Conservation (phyloP, 2,113 vertebrate genomes). For the Pionites leucogaster region DNA sequence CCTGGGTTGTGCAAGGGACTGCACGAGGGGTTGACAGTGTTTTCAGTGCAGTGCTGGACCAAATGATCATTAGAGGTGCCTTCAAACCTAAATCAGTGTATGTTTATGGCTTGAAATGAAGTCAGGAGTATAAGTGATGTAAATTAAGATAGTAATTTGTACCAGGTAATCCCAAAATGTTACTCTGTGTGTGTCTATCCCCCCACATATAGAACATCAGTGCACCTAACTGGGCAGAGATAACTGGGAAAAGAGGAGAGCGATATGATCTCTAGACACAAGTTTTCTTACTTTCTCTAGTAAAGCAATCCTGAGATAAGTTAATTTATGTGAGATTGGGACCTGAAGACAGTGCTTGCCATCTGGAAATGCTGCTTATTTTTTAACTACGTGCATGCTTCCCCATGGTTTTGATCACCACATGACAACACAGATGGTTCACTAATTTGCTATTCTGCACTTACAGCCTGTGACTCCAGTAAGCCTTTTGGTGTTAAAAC, state of each 20-base stretch:
- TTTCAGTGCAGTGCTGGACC: background rate
- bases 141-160: background rate
- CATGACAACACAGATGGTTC: background rate
- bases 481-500: background rate
- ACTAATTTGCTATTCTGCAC: background rate
- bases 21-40: rapidly evolving
- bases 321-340: background rate
- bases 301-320: background rate
- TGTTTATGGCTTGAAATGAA: background rate
- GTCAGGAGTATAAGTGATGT: background rate
- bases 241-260: background rate
- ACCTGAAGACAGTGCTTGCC: background rate
- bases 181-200: background rate
- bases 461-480: background rate
- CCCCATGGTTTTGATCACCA: rapidly evolving
- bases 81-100: background rate
- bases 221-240: background rate
- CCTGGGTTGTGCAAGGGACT: background rate
- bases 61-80: background rate
- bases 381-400: rapidly evolving
- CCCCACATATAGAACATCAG: no score
- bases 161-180: background rate
- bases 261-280: background rate
- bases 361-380: background rate
- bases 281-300: background rate